phyloP scores from a whole-genome alignment of 2,888 invertebrate genomes.

The Scelioninae gen. 1 region DNA sequence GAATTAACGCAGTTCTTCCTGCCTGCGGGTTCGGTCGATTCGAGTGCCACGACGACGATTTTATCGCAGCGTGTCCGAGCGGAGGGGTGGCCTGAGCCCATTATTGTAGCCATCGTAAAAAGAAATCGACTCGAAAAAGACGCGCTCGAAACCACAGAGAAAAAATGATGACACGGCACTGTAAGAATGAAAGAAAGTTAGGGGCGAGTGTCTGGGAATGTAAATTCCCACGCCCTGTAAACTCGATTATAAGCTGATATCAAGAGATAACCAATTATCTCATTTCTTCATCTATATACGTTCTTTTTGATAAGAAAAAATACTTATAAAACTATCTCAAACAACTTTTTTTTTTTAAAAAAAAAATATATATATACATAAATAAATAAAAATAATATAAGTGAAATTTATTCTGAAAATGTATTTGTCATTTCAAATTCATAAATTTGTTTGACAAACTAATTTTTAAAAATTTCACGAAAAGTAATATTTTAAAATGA shows the following conservation, averaged over 20 bases:
- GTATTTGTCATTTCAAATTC: too few species aligned
- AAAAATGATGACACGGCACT: constrained; percentile 29
- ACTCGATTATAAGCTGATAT: constrained; percentile 10
- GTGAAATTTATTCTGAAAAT: too few species aligned
- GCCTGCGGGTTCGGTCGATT: constrained; percentile 79
- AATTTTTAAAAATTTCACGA: too few species aligned
- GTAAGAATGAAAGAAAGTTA: constrained; percentile 20
- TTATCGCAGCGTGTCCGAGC: constrained; percentile 78
- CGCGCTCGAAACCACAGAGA: constrained; percentile 5
- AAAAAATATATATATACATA: too few species aligned
- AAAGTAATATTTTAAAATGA: too few species aligned
- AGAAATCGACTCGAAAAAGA: constrained; percentile 20
- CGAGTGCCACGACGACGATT: constrained; percentile 79
- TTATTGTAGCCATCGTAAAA: constrained; percentile 20
- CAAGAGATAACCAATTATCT: constrained; percentile 15
- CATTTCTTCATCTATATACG: neutral
- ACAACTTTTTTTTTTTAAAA: too few species aligned
- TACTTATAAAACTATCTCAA: too few species aligned
- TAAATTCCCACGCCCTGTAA: constrained; percentile 35
- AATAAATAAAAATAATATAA: too few species aligned
- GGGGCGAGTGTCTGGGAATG: constrained; percentile 25
- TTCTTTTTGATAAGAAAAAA: too few species aligned
- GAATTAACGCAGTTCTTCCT: constrained; percentile 80
- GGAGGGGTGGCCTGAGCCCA: constrained; percentile 76
- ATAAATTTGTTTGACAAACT: too few species aligned